Evolutionary conservation across 2,113 vertebrate species (phyloP).

Genomic region (Collichthys lucidus): DNA sequence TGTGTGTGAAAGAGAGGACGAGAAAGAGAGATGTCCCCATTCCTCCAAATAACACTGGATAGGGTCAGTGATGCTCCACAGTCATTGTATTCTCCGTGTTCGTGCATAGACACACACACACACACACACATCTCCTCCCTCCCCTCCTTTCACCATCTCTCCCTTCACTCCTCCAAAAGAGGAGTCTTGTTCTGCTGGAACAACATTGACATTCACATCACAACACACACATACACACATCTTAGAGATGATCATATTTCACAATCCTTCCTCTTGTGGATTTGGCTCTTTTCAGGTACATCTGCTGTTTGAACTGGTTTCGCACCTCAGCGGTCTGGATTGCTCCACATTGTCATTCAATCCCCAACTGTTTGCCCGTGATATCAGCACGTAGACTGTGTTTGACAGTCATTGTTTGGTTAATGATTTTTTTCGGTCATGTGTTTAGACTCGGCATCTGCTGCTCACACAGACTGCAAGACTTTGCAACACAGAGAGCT

Average conservation of each 20-base stretch:
- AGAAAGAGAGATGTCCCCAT: slow-evolving; percentile 41
- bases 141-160: slow-evolving; percentile 22
- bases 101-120: slow-evolving; percentile 15
- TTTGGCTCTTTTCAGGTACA: slow-evolving; percentile 45
- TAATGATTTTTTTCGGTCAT: slow-evolving; percentile 46
- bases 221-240: slow-evolving; percentile 46
- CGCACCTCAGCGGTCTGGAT: slow-evolving; percentile 41
- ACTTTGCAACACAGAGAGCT: slow-evolving; percentile 22
- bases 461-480: slow-evolving; percentile 22
- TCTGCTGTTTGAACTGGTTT: slow-evolving; percentile 44
- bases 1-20: background rate
- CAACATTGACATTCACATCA: slow-evolving; percentile 67
- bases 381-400: slow-evolving; percentile 41
- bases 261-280: slow-evolving; percentile 19
- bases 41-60: slow-evolving; percentile 17
- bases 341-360: slow-evolving; percentile 19
- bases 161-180: slow-evolving; percentile 34
- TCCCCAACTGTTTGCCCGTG: slow-evolving; percentile 50
- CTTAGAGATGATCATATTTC: slow-evolving; percentile 47
- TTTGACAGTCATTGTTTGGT: slow-evolving; percentile 62
- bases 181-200: slow-evolving; percentile 41
- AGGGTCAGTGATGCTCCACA: slow-evolving; percentile 15
- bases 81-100: slow-evolving; percentile 26
- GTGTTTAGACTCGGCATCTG: slow-evolving; percentile 49
- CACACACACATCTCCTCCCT: background rate